Conservation (phyloP, 2,113 vertebrate genomes). For the Sinocyclocheilus rhinocerous region DNA sequence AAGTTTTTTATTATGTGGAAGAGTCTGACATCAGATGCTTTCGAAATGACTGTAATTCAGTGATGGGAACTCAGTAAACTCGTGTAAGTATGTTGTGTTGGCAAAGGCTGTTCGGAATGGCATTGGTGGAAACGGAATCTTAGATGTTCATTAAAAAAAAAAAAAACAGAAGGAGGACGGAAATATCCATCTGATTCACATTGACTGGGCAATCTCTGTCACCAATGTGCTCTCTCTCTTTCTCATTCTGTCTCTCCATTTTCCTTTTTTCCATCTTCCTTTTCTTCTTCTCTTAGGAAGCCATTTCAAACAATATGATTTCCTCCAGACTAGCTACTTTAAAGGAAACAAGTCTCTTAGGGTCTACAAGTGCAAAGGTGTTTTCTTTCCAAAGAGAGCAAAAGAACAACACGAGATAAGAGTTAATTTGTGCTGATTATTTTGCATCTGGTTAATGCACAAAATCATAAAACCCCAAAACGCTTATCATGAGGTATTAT, state of each 20-base stretch:
- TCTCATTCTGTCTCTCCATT: not conserved
- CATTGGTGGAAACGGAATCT: slow-evolving; percentile 56
- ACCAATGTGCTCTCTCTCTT: slow-evolving; percentile 14
- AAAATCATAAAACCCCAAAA: not conserved
- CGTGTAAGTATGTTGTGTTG: not conserved
- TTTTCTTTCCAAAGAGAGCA: slow-evolving; percentile 39
- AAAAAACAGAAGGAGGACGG: slow-evolving; percentile 14
- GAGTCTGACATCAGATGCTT: not conserved
- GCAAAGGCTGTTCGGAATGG: not conserved
- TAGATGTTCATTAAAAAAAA: slow-evolving; percentile 5
- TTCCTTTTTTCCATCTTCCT: slow-evolving; percentile 41
- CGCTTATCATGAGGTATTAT: slow-evolving; percentile 28
- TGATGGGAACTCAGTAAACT: not conserved
- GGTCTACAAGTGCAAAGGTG: slow-evolving; percentile 46
- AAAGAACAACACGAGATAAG: not conserved
- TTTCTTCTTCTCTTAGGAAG: slow-evolving; percentile 62
- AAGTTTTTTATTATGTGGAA: too few relatives aligned
- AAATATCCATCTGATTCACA: slow-evolving; percentile 50
- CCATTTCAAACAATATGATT: slow-evolving; percentile 66
- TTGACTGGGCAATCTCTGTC: slow-evolving; percentile 4
- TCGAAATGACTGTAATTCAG: not conserved
- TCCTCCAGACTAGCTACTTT: slow-evolving; percentile 56
- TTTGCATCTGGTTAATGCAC: not conserved
- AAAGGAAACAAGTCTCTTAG: slow-evolving; percentile 44
- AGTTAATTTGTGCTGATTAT: slow-evolving; percentile 16